Evolutionary conservation across 2,888 invertebrate genomes (phyloP), one percentile per base, ranked within the genome.

Genomic region (Branchipolynoe longqiensis): DNA sequence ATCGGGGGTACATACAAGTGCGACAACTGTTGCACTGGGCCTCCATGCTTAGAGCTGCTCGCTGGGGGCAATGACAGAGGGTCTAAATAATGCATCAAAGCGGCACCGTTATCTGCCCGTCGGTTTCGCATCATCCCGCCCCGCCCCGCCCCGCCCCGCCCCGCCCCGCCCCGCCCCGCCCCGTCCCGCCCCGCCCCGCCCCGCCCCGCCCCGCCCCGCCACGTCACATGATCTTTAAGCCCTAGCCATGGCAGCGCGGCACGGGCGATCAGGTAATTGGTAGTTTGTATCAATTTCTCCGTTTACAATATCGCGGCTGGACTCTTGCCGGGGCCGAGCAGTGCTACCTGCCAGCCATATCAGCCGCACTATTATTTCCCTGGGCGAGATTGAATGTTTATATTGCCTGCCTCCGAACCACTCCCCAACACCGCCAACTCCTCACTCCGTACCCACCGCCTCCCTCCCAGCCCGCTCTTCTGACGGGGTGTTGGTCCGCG

Each of bases 251-350:
- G 54, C 36, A 73, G 48, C 48, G 48, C 1, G 48, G 48, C 54
- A 33, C 78, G 48, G 41, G 78, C 78, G 25, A 78, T 18, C 41
- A 25, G 33, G 54, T 78, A 48, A 78, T 78, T 54, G 78, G 22
- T 78, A 78, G 48, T 78, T 78, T 78, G 78, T 78, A 48, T 78
- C 54, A 48, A 78, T 78, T 54, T 54, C 48, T 41, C 48, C 78
- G 41, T 54, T 78, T 78, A 78, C 69, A 36, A 69, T 69, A 69
- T 69, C 38, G 69, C 69, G 36, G 31, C 69, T 38, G 36, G 12
- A 33, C 69, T 69, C n/a, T n/a, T n/a, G n/a, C n/a, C 69, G 2
- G 36, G 22, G 14, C 8, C 69, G n/a, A n/a, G n/a, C 18, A 69
- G 1, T 14, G n/a, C 18, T 33, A 69, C 69, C 1, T 69, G 36